phyloP scores from a whole-genome alignment of 2,113 vertebrate species.

The Emydocephalus ijimae region DNA sequence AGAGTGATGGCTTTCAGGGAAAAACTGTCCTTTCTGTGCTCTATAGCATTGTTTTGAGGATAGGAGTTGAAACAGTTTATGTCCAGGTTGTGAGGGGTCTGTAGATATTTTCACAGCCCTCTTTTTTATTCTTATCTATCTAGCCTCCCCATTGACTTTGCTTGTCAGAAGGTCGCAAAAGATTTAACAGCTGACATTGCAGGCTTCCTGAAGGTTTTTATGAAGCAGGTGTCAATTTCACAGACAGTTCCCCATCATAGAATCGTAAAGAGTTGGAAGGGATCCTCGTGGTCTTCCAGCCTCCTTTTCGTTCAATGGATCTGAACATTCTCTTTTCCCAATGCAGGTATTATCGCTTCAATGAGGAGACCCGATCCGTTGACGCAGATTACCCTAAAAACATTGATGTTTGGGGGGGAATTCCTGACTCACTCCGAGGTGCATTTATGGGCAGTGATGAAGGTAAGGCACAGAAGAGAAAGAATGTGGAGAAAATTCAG shows the following conservation, averaged over 20 bases:
- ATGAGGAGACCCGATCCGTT: slow-evolving; percentile 77
- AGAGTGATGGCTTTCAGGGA: too few relatives aligned
- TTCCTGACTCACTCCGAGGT: slow-evolving; percentile 80
- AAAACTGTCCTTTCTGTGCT: too few relatives aligned
- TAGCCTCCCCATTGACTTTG: too few relatives aligned
- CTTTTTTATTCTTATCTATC: too few relatives aligned
- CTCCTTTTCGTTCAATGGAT: background rate
- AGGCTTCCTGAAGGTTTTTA: background rate
- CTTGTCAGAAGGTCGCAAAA: background rate
- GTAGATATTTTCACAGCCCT: too few relatives aligned
- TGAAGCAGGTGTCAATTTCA: background rate
- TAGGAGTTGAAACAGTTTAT: too few relatives aligned
- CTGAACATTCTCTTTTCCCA: background rate
- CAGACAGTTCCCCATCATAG: background rate
- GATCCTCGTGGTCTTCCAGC: background rate
- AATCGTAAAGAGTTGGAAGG: background rate
- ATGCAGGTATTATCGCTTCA: slow-evolving; percentile 86
- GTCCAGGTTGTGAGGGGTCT: too few relatives aligned
- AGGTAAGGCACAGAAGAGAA: slow-evolving; percentile 66
- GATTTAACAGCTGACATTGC: background rate
- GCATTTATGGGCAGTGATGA: slow-evolving; percentile 84
- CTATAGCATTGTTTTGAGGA: too few relatives aligned
- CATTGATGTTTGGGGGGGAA: slow-evolving; percentile 84
- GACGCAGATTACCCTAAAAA: slow-evolving; percentile 83
- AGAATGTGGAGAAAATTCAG: background rate